Evolutionary conservation across 1,140 invertebrate genomes (phyloP).

Genomic region (Eriocheir sinensis): DNA sequence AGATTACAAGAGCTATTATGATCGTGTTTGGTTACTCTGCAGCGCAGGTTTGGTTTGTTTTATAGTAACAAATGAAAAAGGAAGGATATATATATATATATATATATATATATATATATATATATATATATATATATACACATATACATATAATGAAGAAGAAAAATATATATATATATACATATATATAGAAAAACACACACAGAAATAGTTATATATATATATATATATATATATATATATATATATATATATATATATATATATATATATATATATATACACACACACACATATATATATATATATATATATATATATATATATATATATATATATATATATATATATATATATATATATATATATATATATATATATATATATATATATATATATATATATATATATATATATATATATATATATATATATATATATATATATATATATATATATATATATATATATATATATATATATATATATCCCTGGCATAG

Average conservation of each 20-base stretch:
- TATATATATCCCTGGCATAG: too few species aligned
- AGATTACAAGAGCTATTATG: too few species aligned
- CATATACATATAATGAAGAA: not conserved
- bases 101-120: constrained; percentile 54
- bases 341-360: constrained; percentile 57
- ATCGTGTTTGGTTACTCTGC: too few species aligned
- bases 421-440: constrained; percentile 51
- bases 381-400: constrained; percentile 33
- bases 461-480: constrained; percentile 45
- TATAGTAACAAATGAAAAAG: constrained; percentile 7
- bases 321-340: constrained; percentile 51
- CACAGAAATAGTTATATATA: too few species aligned
- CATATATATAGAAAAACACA: too few species aligned
- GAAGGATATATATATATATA: too few species aligned
- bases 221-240: constrained; percentile 63
- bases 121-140: constrained; percentile 55
- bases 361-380: constrained; percentile 51
- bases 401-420: not conserved
- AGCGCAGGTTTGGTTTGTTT: too few species aligned
- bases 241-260: constrained; percentile 58
- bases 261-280: constrained; percentile 37
- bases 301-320: constrained; percentile 54
- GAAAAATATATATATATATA: constrained; percentile 55
- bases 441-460: constrained; percentile 49
- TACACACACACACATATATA: constrained; percentile 36